Conservation (phyloP, 2,888 invertebrate species). For the Herminia tarsipennalis region DNA sequence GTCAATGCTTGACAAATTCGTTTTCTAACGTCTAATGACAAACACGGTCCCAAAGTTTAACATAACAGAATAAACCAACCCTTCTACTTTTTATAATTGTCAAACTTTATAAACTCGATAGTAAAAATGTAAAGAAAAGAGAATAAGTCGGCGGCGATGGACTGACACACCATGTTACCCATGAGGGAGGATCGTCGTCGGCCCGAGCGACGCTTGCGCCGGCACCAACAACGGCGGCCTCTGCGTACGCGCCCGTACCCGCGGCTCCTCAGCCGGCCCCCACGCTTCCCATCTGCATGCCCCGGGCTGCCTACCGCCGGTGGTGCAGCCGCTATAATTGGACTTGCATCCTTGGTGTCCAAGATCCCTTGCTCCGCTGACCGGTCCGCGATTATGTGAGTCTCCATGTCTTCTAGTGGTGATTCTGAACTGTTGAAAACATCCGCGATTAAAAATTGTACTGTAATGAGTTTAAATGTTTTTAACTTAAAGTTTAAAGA, state of each 20-base stretch:
- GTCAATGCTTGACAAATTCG: no score
- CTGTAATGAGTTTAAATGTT: not conserved
- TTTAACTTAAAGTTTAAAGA: no score
- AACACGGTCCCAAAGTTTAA: no score
- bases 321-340: conserved; percentile 26
- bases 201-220: conserved; percentile 76
- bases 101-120: no score
- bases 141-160: conserved; percentile 67
- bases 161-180: conserved; percentile 84
- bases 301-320: conserved; percentile 49
- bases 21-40: no score
- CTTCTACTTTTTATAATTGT: no score
- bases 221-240: conserved; percentile 76
- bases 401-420: conserved; percentile 69
- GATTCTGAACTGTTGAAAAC: conserved; percentile 64
- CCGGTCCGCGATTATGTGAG: conserved; percentile 77
- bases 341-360: conserved; percentile 43
- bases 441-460: not conserved
- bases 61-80: no score
- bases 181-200: conserved; percentile 76
- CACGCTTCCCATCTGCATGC: conserved; percentile 45
- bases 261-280: conserved; percentile 62
- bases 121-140: conserved; percentile 38
- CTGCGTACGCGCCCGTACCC: conserved; percentile 72
- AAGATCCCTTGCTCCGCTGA: conserved; percentile 64